Evolutionary conservation across 2,888 invertebrate species (phyloP).

Genomic region (Ochropleura plecta): DNA sequence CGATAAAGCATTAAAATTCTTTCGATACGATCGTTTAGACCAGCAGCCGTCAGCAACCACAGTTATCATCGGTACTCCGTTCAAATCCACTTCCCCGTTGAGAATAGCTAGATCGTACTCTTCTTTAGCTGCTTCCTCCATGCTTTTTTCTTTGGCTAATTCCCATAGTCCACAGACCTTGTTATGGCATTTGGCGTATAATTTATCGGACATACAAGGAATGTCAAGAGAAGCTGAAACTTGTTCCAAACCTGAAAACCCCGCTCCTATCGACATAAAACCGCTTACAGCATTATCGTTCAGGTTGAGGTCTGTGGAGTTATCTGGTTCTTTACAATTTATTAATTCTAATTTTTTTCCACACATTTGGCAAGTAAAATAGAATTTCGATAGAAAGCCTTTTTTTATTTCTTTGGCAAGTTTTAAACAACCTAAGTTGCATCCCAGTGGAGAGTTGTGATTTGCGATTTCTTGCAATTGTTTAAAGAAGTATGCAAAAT

Average conservation of each 20-base stretch:
- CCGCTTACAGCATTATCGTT: conserved; percentile 17
- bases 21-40: conserved; percentile 22
- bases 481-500: not conserved
- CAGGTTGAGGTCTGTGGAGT: not conserved
- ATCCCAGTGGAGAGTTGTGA: conserved; percentile 9
- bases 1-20: conserved; percentile 12
- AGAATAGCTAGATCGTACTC: conserved; percentile 5
- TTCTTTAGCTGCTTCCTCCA: conserved; percentile 12
- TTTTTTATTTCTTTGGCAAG: not conserved
- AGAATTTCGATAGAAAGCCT: conserved; percentile 10
- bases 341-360: not conserved
- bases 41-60: conserved; percentile 26
- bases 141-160: conserved; percentile 14
- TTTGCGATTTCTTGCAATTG: conserved; percentile 9
- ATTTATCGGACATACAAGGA: conserved; percentile 8
- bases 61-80: conserved; percentile 20
- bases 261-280: conserved; percentile 8
- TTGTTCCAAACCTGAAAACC: conserved; percentile 6
- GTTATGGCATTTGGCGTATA: conserved; percentile 8
- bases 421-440: conserved; percentile 14
- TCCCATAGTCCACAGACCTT: conserved; percentile 13
- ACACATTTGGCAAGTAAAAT: conserved; percentile 13
- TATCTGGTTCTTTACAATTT: conserved; percentile 13
- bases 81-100: conserved; percentile 9
- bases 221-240: conserved; percentile 9